These are phyloP conservation scores for Lordiphosa collinella DNA, from an alignment of 1,140 invertebrate genomes.

Conservation along the genomic window DNA sequence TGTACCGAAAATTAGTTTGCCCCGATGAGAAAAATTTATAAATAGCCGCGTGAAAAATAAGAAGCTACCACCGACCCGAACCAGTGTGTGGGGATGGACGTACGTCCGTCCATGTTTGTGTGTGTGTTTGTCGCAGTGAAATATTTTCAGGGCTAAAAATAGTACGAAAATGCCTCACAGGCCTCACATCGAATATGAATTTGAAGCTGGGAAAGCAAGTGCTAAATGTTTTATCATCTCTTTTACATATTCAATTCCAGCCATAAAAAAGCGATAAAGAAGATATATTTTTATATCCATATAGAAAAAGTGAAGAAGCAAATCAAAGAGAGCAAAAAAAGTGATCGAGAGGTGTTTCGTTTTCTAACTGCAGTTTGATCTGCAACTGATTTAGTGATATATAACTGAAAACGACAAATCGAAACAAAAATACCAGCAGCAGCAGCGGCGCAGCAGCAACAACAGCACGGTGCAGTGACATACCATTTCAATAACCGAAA, in stretches of 20 bases:
- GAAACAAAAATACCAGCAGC: slow-evolving; percentile 80
- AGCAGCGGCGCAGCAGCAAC: slow-evolving; percentile 78
- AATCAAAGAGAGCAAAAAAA: slow-evolving; percentile 54
- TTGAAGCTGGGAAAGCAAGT: slow-evolving; percentile 53
- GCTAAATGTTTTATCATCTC: neutral
- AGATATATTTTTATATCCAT: slow-evolving; percentile 51
- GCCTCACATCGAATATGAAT: slow-evolving; percentile 60
- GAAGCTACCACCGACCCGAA: slow-evolving; percentile 58
- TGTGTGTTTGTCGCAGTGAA: slow-evolving; percentile 64
- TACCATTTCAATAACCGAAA: no score
- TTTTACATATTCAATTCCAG: slow-evolving; percentile 53
- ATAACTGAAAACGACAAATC: slow-evolving; percentile 79
- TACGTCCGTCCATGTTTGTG: slow-evolving; percentile 9
- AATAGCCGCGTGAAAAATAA: slow-evolving; percentile 77
- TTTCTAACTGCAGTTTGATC: slow-evolving; percentile 66
- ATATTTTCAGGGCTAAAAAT: slow-evolving; percentile 63
- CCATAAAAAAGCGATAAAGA: slow-evolving; percentile 57
- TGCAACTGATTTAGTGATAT: slow-evolving; percentile 76
- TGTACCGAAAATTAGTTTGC: slow-evolving; percentile 19
- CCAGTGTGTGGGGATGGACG: slow-evolving; percentile 10
- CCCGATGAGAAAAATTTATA: slow-evolving; percentile 59
- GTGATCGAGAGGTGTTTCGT: slow-evolving; percentile 69
- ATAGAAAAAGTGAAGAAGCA: slow-evolving; percentile 72
- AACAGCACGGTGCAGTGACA: slow-evolving; percentile 82
- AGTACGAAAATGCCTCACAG: slow-evolving; percentile 52